Percentiles rank a stretch among this genome's conserved stretches.
Evolutionary conservation across 2,797 vertebrate genomes (phyloP).

Genomic region (Cynodonichthys magdalenae): DNA sequence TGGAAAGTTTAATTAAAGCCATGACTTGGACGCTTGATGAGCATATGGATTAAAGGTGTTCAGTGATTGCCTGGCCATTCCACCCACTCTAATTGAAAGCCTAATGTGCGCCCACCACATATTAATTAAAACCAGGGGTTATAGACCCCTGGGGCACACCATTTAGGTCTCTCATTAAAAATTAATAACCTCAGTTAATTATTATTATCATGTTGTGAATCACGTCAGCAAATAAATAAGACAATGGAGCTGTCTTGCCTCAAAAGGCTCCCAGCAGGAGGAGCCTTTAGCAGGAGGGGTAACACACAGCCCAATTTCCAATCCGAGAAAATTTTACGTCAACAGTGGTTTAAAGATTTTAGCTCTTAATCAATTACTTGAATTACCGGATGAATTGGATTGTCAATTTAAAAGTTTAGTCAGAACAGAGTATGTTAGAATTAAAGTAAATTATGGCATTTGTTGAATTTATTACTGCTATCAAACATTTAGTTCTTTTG

Average conservation of each 20-base stretch:
- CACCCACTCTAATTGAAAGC: slow-evolving; percentile 82
- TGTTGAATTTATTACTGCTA: not conserved
- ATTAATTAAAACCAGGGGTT: slow-evolving; percentile 86
- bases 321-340: slow-evolving; percentile 47
- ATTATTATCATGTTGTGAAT: slow-evolving; percentile 81
- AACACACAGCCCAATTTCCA: slow-evolving; percentile 45
- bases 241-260: slow-evolving; percentile 60
- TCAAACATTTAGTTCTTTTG: too few relatives aligned
- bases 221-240: slow-evolving; percentile 77
- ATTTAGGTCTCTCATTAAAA: slow-evolving; percentile 85
- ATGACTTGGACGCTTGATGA: slow-evolving; percentile 79
- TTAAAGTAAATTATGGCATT: not conserved
- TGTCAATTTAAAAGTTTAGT: slow-evolving; percentile 27
- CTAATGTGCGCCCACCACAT: slow-evolving; percentile 81
- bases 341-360: slow-evolving; percentile 33
- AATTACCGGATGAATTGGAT: slow-evolving; percentile 39
- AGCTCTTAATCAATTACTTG: slow-evolving; percentile 55
- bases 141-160: slow-evolving; percentile 78
- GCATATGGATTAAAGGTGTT: slow-evolving; percentile 82
- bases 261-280: slow-evolving; percentile 13
- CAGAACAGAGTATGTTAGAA: not conserved
- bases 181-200: slow-evolving; percentile 85
- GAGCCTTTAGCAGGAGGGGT: slow-evolving; percentile 25
- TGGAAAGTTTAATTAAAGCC: slow-evolving; percentile 81
- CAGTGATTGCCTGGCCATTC: slow-evolving; percentile 79